Percentiles rank a stretch among this genome's conserved stretches.
Conservation (phyloP, 2,113 vertebrate genomes). For the Ochotona curzoniae region DNA sequence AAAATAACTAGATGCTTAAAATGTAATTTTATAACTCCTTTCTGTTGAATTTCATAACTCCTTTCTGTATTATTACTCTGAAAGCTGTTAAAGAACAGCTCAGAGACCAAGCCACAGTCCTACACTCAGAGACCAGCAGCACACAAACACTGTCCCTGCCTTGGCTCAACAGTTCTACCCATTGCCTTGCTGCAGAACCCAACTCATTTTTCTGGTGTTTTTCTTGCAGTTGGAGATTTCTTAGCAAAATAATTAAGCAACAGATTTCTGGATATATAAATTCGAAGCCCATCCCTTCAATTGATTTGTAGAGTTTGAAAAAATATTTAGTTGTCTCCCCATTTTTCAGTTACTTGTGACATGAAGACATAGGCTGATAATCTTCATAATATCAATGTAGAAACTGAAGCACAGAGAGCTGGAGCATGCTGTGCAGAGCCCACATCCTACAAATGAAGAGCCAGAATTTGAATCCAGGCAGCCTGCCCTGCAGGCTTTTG, state of each 20-base stretch:
- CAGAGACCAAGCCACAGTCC: too few species aligned
- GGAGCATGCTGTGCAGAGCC: background rate
- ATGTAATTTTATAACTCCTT: background rate
- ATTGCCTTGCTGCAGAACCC: background rate
- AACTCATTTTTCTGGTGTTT: background rate
- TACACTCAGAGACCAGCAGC: background rate
- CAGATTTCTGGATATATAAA: background rate
- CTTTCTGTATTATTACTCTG: background rate
- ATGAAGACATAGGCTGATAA: background rate
- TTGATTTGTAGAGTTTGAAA: background rate
- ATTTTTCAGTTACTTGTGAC: slow-evolving; percentile 10
- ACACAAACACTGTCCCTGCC: background rate
- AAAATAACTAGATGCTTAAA: slow-evolving; percentile 20
- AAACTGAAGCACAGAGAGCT: background rate
- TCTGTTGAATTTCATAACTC: background rate
- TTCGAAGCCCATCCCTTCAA: background rate
- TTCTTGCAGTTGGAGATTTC: background rate
- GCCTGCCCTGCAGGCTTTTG: background rate
- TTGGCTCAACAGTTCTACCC: background rate
- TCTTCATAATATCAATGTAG: background rate
- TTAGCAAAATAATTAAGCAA: background rate
- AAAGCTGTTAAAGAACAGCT: background rate
- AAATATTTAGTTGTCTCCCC: background rate
- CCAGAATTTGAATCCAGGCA: background rate
- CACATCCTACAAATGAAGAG: background rate